Base-by-base conservation (phyloP, 2,888 invertebrate genomes). In the Tholera decimalis region DNA sequence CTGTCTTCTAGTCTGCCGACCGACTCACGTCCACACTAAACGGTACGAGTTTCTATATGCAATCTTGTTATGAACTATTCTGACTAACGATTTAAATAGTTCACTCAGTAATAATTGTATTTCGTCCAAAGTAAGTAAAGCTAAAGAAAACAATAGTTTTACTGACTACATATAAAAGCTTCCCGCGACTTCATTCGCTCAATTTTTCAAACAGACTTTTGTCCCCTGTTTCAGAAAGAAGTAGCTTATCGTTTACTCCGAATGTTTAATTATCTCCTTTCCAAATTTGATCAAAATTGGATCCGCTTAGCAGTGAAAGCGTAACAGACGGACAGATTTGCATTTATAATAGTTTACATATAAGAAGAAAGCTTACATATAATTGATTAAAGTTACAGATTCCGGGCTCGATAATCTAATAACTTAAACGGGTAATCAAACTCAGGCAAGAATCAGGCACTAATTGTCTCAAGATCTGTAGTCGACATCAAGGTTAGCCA, bases 381-480 rank as follows among this genome's bases (percentile, higher is more conserved):
- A n/a, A n/a, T n/a, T n/a, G n/a, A n/a, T n/a, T n/a, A n/a, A n/a
- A n/a, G n/a, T n/a, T n/a, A n/a, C n/a, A n/a, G 28, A 28, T 28
- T 6, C 3, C 3, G 7, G 11, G 20, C 5, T 13, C 3, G 26
- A 18, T 15, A 26, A 13, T n/a, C n/a, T n/a, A n/a, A n/a, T n/a
- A n/a, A n/a, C n/a, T n/a, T n/a, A n/a, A 30, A 41, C 65, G 33
- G 39, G 24, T 51, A 24, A 7, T 33, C 20, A 26, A 9, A 41
- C 55, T 22, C 11, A 24, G n/a, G n/a, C n/a, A n/a, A n/a, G n/a
- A 33, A 7, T 7, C 33, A 24, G 11, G 26, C 24, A 26, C n/a
- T 41, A n/a, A 33, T n/a, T 66, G 22, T 18, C 28, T 55, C 20
- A 51, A 15, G 26, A 18, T 15, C 18, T 24, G 67, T 28, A 46